Evolutionary conservation across 1,140 invertebrate species (phyloP), one percentile per base, ranked within the genome.

Genomic region (Trialeurodes vaporariorum): DNA sequence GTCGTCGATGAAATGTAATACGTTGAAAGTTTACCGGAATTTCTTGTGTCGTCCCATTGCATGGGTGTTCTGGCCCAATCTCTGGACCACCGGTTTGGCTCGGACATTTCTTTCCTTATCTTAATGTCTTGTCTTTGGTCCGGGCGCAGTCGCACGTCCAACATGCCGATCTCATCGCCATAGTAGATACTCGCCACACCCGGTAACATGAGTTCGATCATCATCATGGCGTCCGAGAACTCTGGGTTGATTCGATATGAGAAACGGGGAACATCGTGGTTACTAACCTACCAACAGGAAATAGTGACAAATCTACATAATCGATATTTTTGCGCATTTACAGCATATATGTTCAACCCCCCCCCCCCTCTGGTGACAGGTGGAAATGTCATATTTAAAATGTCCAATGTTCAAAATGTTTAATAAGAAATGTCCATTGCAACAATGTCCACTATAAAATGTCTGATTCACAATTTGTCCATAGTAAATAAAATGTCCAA

Each of bases 141-240:
- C 75, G 79, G 82, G 66, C 77, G 78, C 0, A 87, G 78, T 58
- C 72, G 75, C 0, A 80, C 80, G 79, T 91, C 83, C 1, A 81
- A 77, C 87, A 92, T 91, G 1, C 86, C 90, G 66, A 90, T 84
- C 74, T 91, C 89, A 74, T 90, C 87, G 1, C 88, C 91, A 77
- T 92, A 87, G 75, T 92, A 93, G 65, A 85, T 86, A 0, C 91
- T 82, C 0, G 84, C 80, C 11, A 88, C 83, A 0, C 90, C 91
- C 12, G 88, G 87, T 22, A 92, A 72, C 0, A 89, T 71, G 40
- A 88, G 76, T 2, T 83, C 80, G 24, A 92, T 77, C 75, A 88
- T 85, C 69, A 86, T 85, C 13, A 88, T 75, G 0, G 81, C 80
- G 74, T 89, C 86, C 0, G 85, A 82, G 61, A 84, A 75, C 26